Base-by-base conservation (phyloP, 2,888 invertebrate genomes). In the Rhaphigaster nebulosa region DNA sequence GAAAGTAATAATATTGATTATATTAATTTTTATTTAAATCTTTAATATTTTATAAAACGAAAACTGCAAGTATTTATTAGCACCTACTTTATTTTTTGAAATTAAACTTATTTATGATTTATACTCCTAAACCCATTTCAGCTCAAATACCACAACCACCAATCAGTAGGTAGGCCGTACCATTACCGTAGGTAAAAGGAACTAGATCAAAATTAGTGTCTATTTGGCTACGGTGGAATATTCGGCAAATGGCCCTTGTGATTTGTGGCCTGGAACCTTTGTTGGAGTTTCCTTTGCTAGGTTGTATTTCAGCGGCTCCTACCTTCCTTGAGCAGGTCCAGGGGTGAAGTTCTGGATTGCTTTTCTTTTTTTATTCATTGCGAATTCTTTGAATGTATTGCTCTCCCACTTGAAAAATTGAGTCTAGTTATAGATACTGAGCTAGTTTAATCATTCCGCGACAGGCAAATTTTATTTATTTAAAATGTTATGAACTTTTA, bases 151-250 rank as follows among this genome's bases (percentile, higher is more conserved):
- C 38, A 76, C 38, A 76, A 20, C 70, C 20, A 76, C 34, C 23
- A 76, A 76, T 29, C 65, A 65, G 65, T 18, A 34, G 65, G 34
- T 76, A 20, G 70, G 20, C 20, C 34, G 23, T 29, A 29, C 15
- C 38, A 76, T 76, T 76, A 23, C 20, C 34, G 20, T 38, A 23
- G 70, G 70, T 76, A 76, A 76, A 76, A 76, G 70, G 70, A 38
- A 38, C 70, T 38, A 76, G 70, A 76, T 34, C 70, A 76, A 76
- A 76, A 76, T 76, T 76, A 38, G 70, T 76, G 70, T 76, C 70
- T 76, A 76, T 76, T 76, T 20, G 70, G 34, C 38, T 38, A 38
- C 20, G 70, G 70, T 38, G 38, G 70, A 76, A 76, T 76, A 76
- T 76, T 76, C 38, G 34, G 70, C 20, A 76, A 76, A 76, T 76